A percentile compares a stretch with the other conserved stretches of the same genome.
These are phyloP conservation scores for Schlechtendalia chinensis DNA, from an alignment of 1,140 invertebrate genomes.

Conservation along the genomic window DNA sequence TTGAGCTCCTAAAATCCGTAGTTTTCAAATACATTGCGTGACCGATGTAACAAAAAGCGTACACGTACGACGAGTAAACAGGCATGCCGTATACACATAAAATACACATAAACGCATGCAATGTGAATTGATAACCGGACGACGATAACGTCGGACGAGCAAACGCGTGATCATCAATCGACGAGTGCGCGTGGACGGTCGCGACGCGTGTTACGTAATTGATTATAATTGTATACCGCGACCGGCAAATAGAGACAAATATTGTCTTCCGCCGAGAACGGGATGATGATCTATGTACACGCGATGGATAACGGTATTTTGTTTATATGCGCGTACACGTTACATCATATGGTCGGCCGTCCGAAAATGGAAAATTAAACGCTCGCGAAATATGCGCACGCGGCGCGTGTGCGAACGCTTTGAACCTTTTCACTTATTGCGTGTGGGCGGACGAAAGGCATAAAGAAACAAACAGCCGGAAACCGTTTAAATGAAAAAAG, in stretches of 20 bases:
- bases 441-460: not conserved
- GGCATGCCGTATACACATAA: too few species aligned
- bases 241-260: not conserved
- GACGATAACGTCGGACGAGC: not conserved
- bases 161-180: not conserved
- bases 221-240: not conserved
- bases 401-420: not conserved
- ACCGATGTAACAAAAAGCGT: too few species aligned
- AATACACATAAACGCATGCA: too few species aligned
- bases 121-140: too few species aligned
- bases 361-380: too few species aligned
- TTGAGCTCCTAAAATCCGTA: too few species aligned
- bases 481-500: not conserved
- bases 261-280: not conserved
- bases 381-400: too few species aligned
- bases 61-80: too few species aligned
- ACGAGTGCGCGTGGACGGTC: too few species aligned
- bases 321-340: too few species aligned
- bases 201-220: not conserved
- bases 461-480: not conserved
- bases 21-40: too few species aligned
- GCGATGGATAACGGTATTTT: not conserved
- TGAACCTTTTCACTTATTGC: slow-evolving; percentile 11
- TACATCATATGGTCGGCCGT: too few species aligned
- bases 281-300: not conserved